phyloP scores from a whole-genome alignment of 2,113 vertebrate genomes.

The Dascyllus trimaculatus region DNA sequence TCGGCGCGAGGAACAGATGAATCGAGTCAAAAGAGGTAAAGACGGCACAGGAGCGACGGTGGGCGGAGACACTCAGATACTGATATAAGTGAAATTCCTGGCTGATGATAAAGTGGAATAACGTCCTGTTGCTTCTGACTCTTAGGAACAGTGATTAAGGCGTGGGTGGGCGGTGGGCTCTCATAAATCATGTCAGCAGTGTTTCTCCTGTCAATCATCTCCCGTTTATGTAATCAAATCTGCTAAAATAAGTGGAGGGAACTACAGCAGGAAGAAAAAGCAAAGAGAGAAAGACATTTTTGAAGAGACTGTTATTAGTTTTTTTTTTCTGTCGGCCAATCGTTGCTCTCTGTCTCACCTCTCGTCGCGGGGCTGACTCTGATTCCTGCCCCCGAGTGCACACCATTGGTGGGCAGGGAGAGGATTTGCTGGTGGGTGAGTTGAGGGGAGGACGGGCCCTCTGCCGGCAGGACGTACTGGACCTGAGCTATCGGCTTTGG shows the following conservation, averaged over 20 bases:
- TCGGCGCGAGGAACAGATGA: conserved; percentile 53
- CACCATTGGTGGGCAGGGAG: conserved; percentile 85
- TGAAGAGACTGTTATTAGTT: background rate
- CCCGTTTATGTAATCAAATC: conserved; percentile 54
- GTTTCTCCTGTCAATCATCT: conserved; percentile 53
- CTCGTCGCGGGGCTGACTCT: conserved; percentile 79
- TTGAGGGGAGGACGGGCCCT: conserved; percentile 81
- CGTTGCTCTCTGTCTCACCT: conserved; percentile 78
- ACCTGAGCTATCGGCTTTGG: conserved; percentile 86
- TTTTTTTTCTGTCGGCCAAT: conserved; percentile 35
- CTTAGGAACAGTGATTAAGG: conserved; percentile 53
- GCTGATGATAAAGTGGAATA: conserved; percentile 40
- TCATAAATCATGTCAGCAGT: conserved; percentile 37
- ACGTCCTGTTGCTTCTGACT: conserved; percentile 44
- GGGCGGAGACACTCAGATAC: conserved; percentile 56
- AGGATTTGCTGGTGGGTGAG: conserved; percentile 83
- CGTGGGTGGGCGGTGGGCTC: conserved; percentile 37
- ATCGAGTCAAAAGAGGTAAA: conserved; percentile 45
- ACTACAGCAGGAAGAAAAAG: conserved; percentile 2
- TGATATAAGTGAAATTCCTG: conserved; percentile 35
- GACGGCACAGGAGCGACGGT: conserved; percentile 30
- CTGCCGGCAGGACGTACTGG: conserved; percentile 89
- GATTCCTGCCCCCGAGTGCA: conserved; percentile 74
- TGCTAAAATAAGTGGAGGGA: conserved; percentile 21
- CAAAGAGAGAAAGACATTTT: conserved; percentile 11